phyloP scores from a whole-genome alignment of 2,888 invertebrate species.

The Choristoneura rosaceana region DNA sequence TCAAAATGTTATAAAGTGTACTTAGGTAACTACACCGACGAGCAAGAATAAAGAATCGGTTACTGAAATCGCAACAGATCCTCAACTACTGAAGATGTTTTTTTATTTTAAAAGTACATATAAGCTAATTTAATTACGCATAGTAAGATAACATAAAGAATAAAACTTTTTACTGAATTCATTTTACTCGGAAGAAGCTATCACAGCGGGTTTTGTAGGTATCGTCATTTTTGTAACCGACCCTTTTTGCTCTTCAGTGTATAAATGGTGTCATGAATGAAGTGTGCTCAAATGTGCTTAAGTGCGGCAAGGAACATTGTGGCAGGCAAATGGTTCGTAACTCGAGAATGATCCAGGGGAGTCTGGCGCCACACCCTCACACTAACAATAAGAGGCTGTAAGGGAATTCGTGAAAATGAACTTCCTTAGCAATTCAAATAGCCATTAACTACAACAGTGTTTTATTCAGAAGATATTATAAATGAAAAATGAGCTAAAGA shows the following conservation, averaged over 20 bases:
- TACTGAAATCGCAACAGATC: no score
- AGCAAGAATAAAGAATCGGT: no score
- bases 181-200: no score
- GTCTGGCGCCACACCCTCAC: constrained; percentile 23
- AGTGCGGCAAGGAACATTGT: constrained; percentile 17
- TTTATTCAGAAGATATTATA: background rate
- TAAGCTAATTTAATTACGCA: no score
- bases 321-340: constrained; percentile 21
- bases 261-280: constrained; percentile 8
- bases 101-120: no score
- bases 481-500: background rate
- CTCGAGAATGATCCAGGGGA: constrained; percentile 17
- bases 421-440: constrained; percentile 12
- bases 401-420: constrained; percentile 18
- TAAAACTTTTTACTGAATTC: no score
- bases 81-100: no score
- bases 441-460: background rate
- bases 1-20: background rate
- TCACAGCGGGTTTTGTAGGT: no score
- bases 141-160: no score
- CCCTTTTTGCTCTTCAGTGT: no score
- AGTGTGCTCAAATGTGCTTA: constrained; percentile 7
- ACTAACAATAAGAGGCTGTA: constrained; percentile 1
- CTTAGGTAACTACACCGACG: no score
- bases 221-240: no score